phyloP scores from a whole-genome alignment of 2,888 invertebrate species.

The Pemphredon lugubris region DNA sequence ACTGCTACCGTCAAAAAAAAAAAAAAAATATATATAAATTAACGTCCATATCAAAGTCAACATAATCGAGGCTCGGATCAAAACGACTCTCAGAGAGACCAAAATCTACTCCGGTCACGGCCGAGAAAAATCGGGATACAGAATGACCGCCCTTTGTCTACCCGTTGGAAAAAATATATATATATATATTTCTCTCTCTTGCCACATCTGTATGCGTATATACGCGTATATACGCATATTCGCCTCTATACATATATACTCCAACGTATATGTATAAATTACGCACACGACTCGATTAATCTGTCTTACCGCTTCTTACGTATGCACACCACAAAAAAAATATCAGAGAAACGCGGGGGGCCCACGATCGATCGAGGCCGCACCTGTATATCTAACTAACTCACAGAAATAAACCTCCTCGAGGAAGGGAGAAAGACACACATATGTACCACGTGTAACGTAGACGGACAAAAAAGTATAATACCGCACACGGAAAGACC shows the following conservation, averaged over 20 bases:
- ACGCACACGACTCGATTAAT: constrained; percentile 65
- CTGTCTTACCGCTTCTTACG: constrained; percentile 64
- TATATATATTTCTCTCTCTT: constrained; percentile 24
- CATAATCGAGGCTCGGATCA: constrained; percentile 39
- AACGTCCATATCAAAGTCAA: constrained; percentile 43
- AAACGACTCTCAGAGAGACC: constrained; percentile 38
- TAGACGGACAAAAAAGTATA: constrained; percentile 18
- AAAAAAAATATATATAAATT: constrained; percentile 27
- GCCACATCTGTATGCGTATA: constrained; percentile 35
- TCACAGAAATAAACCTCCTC: constrained; percentile 22
- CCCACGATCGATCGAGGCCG: constrained; percentile 3
- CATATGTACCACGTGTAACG: constrained; percentile 22
- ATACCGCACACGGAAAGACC: constrained; percentile 31
- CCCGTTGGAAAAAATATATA: constrained; percentile 24
- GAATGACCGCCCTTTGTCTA: constrained; percentile 44
- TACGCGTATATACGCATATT: constrained; percentile 22
- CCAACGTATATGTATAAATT: constrained; percentile 36
- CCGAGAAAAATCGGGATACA: constrained; percentile 45
- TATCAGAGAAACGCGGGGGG: background rate
- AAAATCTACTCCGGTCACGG: constrained; percentile 27
- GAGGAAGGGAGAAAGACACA: constrained; percentile 39
- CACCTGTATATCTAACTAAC: constrained; percentile 38
- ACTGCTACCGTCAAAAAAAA: constrained; percentile 64
- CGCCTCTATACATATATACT: constrained; percentile 36
- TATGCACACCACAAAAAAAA: constrained; percentile 61